These are phyloP conservation scores for Psittacus erithacus DNA, from an alignment of 2,113 vertebrate genomes.

Conservation along the genomic window DNA sequence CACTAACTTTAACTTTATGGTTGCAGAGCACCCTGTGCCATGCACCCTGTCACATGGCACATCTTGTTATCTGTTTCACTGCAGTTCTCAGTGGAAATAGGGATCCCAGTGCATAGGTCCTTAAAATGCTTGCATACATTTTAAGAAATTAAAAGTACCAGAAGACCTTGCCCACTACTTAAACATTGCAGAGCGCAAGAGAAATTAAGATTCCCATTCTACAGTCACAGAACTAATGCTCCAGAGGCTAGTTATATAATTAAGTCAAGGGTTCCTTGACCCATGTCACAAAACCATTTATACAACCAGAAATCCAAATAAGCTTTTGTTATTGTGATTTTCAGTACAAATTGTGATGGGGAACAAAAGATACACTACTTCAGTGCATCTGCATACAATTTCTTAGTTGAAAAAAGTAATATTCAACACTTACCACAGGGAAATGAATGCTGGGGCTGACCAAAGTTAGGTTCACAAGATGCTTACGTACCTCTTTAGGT, in stretches of 20 bases:
- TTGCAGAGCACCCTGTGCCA: not conserved
- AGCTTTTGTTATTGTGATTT: slow-evolving; percentile 6
- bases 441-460: not conserved
- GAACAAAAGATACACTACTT: not conserved
- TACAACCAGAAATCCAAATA: slow-evolving; percentile 9
- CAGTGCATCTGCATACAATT: not conserved
- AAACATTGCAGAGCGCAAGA: not conserved
- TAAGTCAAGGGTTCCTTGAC: slow-evolving; percentile 9
- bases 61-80: not conserved
- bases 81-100: not conserved
- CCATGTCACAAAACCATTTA: not conserved
- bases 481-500: not conserved
- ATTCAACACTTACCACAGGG: not conserved
- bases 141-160: not conserved
- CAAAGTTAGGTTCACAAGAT: not conserved
- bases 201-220: slow-evolving; percentile 12
- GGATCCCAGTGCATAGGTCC: not conserved
- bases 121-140: not conserved
- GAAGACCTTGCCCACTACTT: not conserved
- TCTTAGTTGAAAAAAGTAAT: not conserved
- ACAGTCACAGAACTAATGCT: not conserved
- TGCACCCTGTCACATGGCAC: not conserved
- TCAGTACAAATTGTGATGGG: not conserved
- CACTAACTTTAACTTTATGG: not conserved
- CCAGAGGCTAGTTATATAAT: not conserved